Percentiles rank a stretch among this genome's conserved stretches.
phyloP scores from a whole-genome alignment of 2,113 vertebrate genomes.

The Podiceps cristatus region DNA sequence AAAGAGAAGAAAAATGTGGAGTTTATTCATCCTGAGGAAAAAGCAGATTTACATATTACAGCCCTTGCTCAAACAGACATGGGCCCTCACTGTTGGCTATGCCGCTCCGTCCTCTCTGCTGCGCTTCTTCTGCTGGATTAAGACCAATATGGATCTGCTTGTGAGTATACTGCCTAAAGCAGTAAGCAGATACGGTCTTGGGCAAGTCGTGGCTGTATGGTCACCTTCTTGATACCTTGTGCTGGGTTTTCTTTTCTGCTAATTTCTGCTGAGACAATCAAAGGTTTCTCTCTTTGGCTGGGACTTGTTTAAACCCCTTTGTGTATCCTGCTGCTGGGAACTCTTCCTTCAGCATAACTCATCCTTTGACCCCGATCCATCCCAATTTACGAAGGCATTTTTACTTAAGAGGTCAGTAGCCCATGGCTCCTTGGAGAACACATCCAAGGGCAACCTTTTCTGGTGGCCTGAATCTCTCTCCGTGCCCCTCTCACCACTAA shows the following conservation, averaged over 20 bases:
- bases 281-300: not conserved
- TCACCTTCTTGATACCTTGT: not conserved
- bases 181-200: not conserved
- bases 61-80: not conserved
- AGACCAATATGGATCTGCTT: not conserved
- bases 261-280: not conserved
- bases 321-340: not conserved
- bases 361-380: not conserved
- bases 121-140: not conserved
- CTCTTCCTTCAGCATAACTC: not conserved
- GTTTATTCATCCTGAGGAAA: not conserved
- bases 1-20: conserved; percentile 6
- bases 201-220: not conserved
- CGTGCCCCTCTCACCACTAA: not conserved
- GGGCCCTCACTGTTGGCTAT: not conserved
- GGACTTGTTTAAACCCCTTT: not conserved
- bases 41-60: not conserved
- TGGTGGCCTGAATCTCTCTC: not conserved
- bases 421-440: not conserved
- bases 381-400: not conserved
- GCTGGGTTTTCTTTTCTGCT: not conserved
- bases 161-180: not conserved
- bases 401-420: not conserved
- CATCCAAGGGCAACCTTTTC: not conserved
- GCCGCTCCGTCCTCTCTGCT: not conserved